Conservation (phyloP, 1,140 invertebrate genomes). For the Penaeus chinensis region DNA sequence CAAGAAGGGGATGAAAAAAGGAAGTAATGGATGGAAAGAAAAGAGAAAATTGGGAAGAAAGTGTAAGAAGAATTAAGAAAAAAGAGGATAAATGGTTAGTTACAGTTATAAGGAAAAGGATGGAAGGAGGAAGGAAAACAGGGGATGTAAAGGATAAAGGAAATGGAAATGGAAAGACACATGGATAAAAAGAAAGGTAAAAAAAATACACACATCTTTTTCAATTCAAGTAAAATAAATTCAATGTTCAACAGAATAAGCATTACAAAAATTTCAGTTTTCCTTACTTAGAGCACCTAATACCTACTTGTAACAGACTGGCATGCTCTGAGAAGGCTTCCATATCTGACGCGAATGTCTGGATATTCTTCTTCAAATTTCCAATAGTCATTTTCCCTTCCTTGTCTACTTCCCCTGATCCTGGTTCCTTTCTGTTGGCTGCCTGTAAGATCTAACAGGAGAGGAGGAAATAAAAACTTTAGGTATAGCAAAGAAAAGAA, state of each 20-base stretch:
- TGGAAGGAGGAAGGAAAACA: too few relatives aligned
- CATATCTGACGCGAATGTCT: conserved; percentile 43
- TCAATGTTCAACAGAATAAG: not conserved
- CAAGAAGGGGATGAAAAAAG: too few relatives aligned
- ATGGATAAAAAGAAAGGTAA: too few relatives aligned
- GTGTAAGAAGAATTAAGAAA: too few relatives aligned
- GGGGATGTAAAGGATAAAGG: too few relatives aligned
- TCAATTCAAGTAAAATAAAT: not conserved
- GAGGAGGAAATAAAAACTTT: not conserved
- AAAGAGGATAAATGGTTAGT: too few relatives aligned
- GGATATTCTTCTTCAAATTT: conserved; percentile 46
- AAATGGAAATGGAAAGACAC: too few relatives aligned
- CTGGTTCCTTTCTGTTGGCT: conserved; percentile 13
- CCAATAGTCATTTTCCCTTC: conserved; percentile 4
- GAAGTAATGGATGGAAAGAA: too few relatives aligned
- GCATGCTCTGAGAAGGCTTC: conserved; percentile 52
- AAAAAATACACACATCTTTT: too few relatives aligned
- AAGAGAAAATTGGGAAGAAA: too few relatives aligned
- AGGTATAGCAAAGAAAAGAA: not conserved
- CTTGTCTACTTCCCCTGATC: not conserved
- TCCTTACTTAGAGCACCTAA: not conserved
- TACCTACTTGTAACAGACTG: conserved; percentile 42
- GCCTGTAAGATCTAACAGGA: conserved; percentile 33
- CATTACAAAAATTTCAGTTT: not conserved
- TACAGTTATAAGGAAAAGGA: too few relatives aligned